Conservation (phyloP, 2,797 vertebrate species). For the Sebastes flavidus region DNA sequence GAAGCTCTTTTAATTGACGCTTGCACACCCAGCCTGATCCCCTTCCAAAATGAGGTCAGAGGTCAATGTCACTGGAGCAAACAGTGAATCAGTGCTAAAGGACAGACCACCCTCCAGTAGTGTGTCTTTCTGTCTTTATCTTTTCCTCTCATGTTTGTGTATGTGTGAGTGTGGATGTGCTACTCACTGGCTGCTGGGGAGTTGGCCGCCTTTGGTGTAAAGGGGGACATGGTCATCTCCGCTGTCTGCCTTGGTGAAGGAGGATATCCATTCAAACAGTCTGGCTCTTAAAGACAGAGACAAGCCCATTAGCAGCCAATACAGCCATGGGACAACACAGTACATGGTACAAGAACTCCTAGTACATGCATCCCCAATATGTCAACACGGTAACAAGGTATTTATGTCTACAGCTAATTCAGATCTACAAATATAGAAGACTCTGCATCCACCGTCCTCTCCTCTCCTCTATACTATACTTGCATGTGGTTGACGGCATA, state of each 20-base stretch:
- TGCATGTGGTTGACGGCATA: conserved; percentile 54
- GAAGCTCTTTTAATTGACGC: conserved; percentile 20
- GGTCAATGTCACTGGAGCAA: conserved; percentile 10
- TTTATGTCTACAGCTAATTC: background rate
- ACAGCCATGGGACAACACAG: conserved; percentile 39
- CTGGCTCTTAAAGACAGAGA: conserved; percentile 83
- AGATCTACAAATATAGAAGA: background rate
- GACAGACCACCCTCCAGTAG: background rate
- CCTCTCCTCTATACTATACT: conserved; percentile 34
- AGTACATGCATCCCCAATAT: conserved; percentile 9
- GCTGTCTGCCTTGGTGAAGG: conserved; percentile 86
- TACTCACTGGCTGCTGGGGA: conserved; percentile 85
- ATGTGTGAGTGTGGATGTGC: conserved; percentile 39
- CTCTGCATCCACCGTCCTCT: background rate
- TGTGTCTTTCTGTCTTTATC: background rate
- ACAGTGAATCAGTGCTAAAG: conserved; percentile 35
- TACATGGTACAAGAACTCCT: background rate
- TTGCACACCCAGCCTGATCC: conserved; percentile 2
- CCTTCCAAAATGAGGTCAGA: conserved; percentile 19
- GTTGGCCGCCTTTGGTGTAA: conserved; percentile 84
- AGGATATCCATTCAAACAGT: conserved; percentile 89
- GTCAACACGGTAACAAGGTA: background rate
- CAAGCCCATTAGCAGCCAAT: conserved; percentile 64
- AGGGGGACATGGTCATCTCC: conserved; percentile 82
- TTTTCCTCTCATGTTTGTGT: conserved; percentile 5